Percentiles rank a stretch among this genome's conserved stretches.
These are phyloP conservation scores for Ctenoplectra terminalis DNA, from an alignment of 1,140 invertebrate genomes.

Conservation along the genomic window DNA sequence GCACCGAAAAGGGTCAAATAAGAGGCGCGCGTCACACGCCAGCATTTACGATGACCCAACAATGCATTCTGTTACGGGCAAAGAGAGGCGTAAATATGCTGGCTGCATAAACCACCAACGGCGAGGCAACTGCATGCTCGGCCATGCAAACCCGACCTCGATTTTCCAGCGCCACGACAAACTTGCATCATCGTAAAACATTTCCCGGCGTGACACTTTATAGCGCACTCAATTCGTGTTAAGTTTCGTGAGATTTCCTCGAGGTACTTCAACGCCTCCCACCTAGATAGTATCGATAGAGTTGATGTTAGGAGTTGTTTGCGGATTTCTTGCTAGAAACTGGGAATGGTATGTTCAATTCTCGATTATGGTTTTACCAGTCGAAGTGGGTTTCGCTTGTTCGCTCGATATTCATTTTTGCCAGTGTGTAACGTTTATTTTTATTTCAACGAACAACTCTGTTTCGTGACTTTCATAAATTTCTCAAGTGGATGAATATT, in stretches of 20 bases:
- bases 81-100: slow-evolving; percentile 71
- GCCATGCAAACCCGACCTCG: slow-evolving; percentile 63
- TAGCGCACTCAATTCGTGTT: slow-evolving; percentile 48
- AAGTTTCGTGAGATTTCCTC: slow-evolving; percentile 50
- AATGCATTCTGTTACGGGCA: slow-evolving; percentile 65
- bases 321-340: not conserved
- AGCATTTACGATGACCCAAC: slow-evolving; percentile 63
- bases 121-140: slow-evolving; percentile 60
- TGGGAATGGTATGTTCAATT: not conserved
- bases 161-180: slow-evolving; percentile 60
- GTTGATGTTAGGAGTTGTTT: too few relatives aligned
- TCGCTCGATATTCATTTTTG: not conserved
- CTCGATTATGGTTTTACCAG: not conserved
- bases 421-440: not conserved
- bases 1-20: slow-evolving; percentile 36
- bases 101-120: slow-evolving; percentile 70
- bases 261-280: slow-evolving; percentile 28
- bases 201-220: slow-evolving; percentile 59
- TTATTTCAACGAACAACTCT: not conserved
- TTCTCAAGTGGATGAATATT: not conserved
- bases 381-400: not conserved
- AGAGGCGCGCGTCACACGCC: slow-evolving; percentile 57
- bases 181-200: slow-evolving; percentile 45
- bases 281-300: not conserved
- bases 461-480: not conserved